Evolutionary conservation across 1,140 invertebrate species (phyloP), one percentile per base, ranked within the genome.

Genomic region (Drosophila tani): DNA sequence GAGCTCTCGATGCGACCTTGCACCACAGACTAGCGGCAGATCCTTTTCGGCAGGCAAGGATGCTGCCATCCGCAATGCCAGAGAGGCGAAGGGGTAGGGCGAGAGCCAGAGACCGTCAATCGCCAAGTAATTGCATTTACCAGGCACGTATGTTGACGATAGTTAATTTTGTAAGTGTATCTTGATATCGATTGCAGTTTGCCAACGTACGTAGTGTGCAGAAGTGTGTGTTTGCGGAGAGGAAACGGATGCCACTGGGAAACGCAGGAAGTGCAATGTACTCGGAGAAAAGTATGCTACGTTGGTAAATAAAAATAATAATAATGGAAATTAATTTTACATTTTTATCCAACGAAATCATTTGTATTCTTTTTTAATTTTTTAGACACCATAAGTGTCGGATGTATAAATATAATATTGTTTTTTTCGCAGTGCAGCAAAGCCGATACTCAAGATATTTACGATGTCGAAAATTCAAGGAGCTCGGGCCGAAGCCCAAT

Each of bases 111-210:
- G 65, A 66, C 29, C 71, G 81, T 90, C 85, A 90, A 90, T 90
- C 79, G 86, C 70, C 85, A 85, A 90, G 85, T 90, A 90, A 90
- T 90, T 90, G 85, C 85, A 90, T 90, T 90, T 90, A 84, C 85
- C 85, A 82, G 69, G 85, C 85, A 90, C 85, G 85, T 90, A 90
- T 90, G 85, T 90, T 90, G 85, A 90, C 85, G 85, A 90, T 90
- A 90, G 85, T 90, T 90, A 90, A 90, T 90, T 90, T 90, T 90
- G 85, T 90, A 90, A 90, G 85, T 90, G 85, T 90, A 90, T 90
- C 85, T 82, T 82, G 85, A 90, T 90, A 90, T 90, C 85, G 85
- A 90, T 90, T 90, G 67, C 85, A 85, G 64, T 81, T 76, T 62
- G 69, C 69, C 38, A n/a, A 21, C 68, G 29, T 24, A 21, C 32